Percentiles rank a stretch among this genome's conserved stretches.
Evolutionary conservation across 2,113 vertebrate species (phyloP).

Genomic region (Bufo bufo): DNA sequence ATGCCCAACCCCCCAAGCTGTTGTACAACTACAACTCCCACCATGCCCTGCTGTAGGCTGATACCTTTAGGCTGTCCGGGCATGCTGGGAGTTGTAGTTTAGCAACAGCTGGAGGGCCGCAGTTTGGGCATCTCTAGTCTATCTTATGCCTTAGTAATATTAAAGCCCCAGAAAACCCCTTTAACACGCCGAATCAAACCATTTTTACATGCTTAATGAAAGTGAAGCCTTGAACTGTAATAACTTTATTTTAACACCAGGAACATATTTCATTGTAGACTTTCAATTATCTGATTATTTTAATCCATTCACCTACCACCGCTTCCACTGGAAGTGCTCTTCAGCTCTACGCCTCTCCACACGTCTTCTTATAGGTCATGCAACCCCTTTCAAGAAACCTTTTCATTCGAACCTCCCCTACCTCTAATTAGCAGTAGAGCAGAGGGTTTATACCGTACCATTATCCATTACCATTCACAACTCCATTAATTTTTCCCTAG

Average conservation of each 20-base stretch:
- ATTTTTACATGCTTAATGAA: not conserved
- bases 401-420: not conserved
- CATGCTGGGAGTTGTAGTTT: too few species aligned
- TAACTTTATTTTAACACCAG: not conserved
- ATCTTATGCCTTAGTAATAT: too few species aligned
- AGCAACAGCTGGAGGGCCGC: too few species aligned
- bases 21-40: too few species aligned
- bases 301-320: not conserved
- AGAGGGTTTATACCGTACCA: not conserved
- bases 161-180: too few species aligned
- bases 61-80: too few species aligned
- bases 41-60: too few species aligned
- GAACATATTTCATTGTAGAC: not conserved
- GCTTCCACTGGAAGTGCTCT: not conserved
- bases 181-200: too few species aligned
- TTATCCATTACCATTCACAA: not conserved
- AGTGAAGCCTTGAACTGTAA: not conserved
- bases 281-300: not conserved
- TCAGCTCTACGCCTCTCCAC: not conserved
- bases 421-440: not conserved
- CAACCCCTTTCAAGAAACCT: not conserved
- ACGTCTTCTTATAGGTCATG: not conserved
- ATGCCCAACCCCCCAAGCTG: too few species aligned
- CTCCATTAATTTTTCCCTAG: not conserved
- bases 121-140: too few species aligned